These are phyloP conservation scores for Agrenia bidenticulata DNA, from an alignment of 2,888 invertebrate genomes.

Conservation along the genomic window DNA sequence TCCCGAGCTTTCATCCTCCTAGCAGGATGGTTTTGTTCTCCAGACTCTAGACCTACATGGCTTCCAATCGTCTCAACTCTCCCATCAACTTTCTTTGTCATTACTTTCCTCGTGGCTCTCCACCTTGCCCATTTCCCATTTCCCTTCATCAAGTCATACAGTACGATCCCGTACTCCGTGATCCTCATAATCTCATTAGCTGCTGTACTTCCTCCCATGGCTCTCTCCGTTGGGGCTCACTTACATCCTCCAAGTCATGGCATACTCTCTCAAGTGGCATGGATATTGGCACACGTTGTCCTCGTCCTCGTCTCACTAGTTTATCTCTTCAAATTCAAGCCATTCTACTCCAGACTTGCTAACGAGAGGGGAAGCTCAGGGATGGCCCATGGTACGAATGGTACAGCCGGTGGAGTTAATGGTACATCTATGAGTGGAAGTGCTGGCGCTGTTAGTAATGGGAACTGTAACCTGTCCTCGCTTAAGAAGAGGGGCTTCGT, in stretches of 20 bases:
- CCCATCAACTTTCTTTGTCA: conserved; percentile 52
- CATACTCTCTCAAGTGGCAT: conserved; percentile 51
- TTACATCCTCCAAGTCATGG: conserved; percentile 49
- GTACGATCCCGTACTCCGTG: conserved; percentile 47
- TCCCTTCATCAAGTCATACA: conserved; percentile 52
- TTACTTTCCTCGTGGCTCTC: conserved; percentile 51
- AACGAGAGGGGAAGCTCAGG: conserved; percentile 47
- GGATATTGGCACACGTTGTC: conserved; percentile 52
- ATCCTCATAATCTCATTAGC: conserved; percentile 50
- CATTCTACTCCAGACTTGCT: conserved; percentile 52
- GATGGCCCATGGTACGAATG: conserved; percentile 41
- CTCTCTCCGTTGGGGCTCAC: conserved; percentile 51
- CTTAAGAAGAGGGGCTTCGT: conserved; percentile 52
- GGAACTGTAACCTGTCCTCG: conserved; percentile 49
- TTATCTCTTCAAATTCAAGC: conserved; percentile 53
- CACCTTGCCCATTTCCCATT: conserved; percentile 53
- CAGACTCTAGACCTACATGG: conserved; percentile 52
- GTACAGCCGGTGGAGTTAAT: conserved; percentile 32
- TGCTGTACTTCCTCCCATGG: conserved; percentile 49
- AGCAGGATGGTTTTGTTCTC: conserved; percentile 52
- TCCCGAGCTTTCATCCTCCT: conserved; percentile 53
- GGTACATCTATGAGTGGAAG: conserved; percentile 33
- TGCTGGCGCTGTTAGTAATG: conserved; percentile 42
- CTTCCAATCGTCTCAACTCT: conserved; percentile 53
- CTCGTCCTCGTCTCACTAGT: conserved; percentile 51